Evolutionary conservation across 2,797 vertebrate genomes (phyloP), one percentile per base, ranked within the genome.

Genomic region (Petrocephalus sullivani): DNA sequence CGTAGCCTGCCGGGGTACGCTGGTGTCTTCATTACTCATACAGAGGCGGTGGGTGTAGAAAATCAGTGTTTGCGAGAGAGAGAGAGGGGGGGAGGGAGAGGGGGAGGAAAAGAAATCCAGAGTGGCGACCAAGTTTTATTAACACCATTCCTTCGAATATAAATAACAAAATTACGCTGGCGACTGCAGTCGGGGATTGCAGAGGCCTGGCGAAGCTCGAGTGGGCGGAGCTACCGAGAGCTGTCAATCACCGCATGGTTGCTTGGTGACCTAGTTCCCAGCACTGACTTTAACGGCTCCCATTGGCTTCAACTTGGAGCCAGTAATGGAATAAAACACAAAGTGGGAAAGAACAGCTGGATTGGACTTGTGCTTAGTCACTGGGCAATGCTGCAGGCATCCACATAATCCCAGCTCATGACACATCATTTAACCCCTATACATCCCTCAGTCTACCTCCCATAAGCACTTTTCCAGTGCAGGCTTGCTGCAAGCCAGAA

Each of bases 1-100:
- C 16, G 1, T 3, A 78, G 33, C 41, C 75, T 81, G 75, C 75
- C 19, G 41, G 16, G n/a, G 19, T 49, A 49, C 19, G 41, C 41
- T 37, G 46, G 37, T 81, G 41, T 81, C 75, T 81, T 81, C 75
- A 81, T 81, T 81, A 81, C 75, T 81, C 75, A 81, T 81, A 49
- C 19, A 8, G 46, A 41, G 75, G 75, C 41, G 41, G 75, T 41
- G 75, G 75, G 75, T 19, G 75, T 81, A 49, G 4, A 19, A 81
- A 81, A n/a, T 12, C 37, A 21, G 41, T 81, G 75, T 81, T 37
- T 81, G 16, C 46, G 33, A 1, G 64, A 67, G 64, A 67, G 28
- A 67, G 23, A 67, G 64, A 33, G 64, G 3, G 23, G 33, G 61
- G 33, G 9, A 28, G 67, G 0, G 41, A 10, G 33, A 1, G 61